Base-by-base conservation (phyloP, 2,888 invertebrate species). In the Campoletis raptor region DNA sequence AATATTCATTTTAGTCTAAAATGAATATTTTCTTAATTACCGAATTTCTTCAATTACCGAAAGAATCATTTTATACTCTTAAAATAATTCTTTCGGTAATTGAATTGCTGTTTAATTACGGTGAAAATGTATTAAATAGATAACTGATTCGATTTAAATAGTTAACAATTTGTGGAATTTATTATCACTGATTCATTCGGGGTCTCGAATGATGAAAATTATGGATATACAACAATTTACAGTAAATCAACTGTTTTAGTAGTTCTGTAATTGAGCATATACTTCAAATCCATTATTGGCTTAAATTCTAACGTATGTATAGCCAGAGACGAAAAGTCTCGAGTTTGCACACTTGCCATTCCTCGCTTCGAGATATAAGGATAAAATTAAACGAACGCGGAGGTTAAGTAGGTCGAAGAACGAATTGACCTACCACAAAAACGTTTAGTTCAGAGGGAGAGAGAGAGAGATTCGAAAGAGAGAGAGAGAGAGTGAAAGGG, bases 381-480 rank as follows among this genome's bases (percentile, higher is more conserved):
- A 78, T 67, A 57, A 83, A 79, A 83, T 69, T 73, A 74, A 67
- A 83, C 12, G 79, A 67, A 73, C 18, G 24, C 21, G 18, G 52
- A 64, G 48, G 36, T 81, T 54, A 61, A 81, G 76, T 72, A 30
- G 61, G 70, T 61, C 37, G 64, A 64, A 64, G 85, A 81, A 85
- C 52, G 76, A 81, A 81, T 81, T 76, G 85, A 81, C 81, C 80
- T 70, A 64, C 74, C 70, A 54, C 76, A 76, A 81, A 76, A 81
- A 64, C 85, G 81, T 81, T 85, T 77, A 76, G 80, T 79, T n/a
- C n/a, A n/a, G n/a, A n/a, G n/a, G n/a, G n/a, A n/a, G n/a, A 52
- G 42, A n/a, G 10, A 18, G 36, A 24, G n/a, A n/a, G n/a, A n/a
- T n/a, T n/a, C n/a, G n/a, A n/a, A n/a, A n/a, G n/a, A n/a, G 57